Base-by-base conservation (phyloP, 1,140 invertebrate species). In the Stegodyphus dumicola region DNA sequence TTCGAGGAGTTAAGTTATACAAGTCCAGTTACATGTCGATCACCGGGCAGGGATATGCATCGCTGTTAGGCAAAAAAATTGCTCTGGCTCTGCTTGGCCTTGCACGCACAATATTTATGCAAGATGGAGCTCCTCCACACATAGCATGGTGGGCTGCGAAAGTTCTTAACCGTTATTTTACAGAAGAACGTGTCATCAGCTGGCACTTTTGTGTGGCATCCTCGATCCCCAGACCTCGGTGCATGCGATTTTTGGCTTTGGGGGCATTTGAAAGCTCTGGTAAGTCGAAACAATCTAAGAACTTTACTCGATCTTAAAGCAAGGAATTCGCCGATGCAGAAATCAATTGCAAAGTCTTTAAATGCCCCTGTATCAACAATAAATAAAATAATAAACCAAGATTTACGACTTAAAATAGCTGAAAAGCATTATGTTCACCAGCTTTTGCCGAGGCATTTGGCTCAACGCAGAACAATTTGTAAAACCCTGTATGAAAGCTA, bases 181-280 rank as follows among this genome's bases (percentile, higher is more conserved):
- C 11, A 17, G 65, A 67, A 67, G 17, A 67, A 67, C 17, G 6
- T 67, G 6, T 67, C 65, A 67, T 67, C n/a, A 67, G 65, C 17
- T 7, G 65, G 7, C 65, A 67, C 0, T 67, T 18, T 67, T 67
- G 7, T 67, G 15, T 67, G 65, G 65, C 65, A 2, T n/a, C 13
- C 65, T 1, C 11, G 65, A 67, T 67, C 65, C 65, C 65, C 65
- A 17, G 65, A 17, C 65, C 65, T 67, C 65, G 6, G 6, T 17
- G 1, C 65, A 67, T 67, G 65, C 17, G 11, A 67, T n/a, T 67
- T 67, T 67, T 67, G 13, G 65, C 65, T 67, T 67, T 67, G 17
- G 65, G 17, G 65, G 6, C 17, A 67, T 67, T 67, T 67, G 6
- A 67, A 67, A 67, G 10, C 3, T 67, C 2, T 67, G 9, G 56